These are phyloP conservation scores for Macquaria ambigua DNA, from an alignment of 2,113 vertebrate genomes.

Conservation along the genomic window DNA sequence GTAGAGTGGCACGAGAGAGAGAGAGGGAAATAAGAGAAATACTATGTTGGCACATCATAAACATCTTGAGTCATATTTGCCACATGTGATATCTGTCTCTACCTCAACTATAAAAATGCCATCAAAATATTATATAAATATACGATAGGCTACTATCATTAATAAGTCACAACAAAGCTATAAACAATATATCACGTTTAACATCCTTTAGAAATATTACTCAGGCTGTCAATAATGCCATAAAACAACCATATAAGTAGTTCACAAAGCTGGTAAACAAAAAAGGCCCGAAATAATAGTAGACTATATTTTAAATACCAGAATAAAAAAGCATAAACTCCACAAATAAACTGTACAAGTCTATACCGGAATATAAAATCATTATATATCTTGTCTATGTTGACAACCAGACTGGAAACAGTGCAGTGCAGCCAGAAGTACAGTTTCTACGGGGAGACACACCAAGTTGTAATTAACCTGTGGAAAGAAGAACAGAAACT, in stretches of 20 bases:
- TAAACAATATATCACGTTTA: background rate
- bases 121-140: background rate
- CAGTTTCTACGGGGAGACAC: constrained; percentile 6
- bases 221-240: background rate
- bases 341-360: background rate
- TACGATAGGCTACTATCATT: background rate
- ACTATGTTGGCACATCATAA: background rate
- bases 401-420: background rate
- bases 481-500: constrained; percentile 18
- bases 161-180: background rate
- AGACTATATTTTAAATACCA: background rate
- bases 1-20: background rate
- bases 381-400: background rate
- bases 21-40: background rate
- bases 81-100: background rate
- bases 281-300: background rate
- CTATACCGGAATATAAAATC: background rate
- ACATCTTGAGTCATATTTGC: background rate
- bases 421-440: background rate
- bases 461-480: background rate
- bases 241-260: background rate
- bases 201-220: background rate
- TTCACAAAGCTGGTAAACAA: background rate
- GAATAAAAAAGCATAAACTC: background rate
- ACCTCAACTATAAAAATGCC: background rate